Evolutionary conservation across 2,113 vertebrate genomes (phyloP).

Genomic region (Ictalurus furcatus): DNA sequence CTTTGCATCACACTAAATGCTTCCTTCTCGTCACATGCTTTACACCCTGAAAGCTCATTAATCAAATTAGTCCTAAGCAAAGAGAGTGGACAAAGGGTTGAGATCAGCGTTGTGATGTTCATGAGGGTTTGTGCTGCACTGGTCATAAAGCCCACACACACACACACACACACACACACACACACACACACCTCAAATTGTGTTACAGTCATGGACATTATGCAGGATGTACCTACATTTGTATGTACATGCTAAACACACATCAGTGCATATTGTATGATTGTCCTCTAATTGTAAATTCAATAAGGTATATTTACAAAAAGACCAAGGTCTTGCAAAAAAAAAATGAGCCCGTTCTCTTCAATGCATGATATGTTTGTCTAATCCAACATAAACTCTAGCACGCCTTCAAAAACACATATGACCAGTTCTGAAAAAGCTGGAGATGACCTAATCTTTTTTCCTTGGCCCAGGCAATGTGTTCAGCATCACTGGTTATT

Average conservation of each 20-base stretch:
- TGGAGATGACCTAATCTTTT: slow-evolving; percentile 3
- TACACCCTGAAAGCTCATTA: slow-evolving; percentile 66
- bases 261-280: background rate
- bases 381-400: background rate
- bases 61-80: slow-evolving; percentile 60
- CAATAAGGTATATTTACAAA: background rate
- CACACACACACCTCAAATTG: background rate
- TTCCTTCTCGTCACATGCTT: slow-evolving; percentile 61
- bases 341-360: background rate
- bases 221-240: background rate
- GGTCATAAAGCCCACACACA: background rate
- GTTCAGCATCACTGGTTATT: slow-evolving; percentile 32
- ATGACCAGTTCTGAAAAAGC: background rate
- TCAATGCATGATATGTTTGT: background rate
- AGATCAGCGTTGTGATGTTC: slow-evolving; percentile 12
- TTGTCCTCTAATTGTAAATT: background rate
- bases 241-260: background rate
- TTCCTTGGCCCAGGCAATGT: slow-evolving; percentile 21
- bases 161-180: too few species aligned
- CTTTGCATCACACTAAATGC: slow-evolving; percentile 62
- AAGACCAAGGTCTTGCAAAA: background rate
- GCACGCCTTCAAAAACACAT: background rate
- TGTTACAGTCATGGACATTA: background rate
- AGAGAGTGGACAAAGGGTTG: slow-evolving; percentile 29
- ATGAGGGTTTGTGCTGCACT: background rate